Base-by-base conservation (phyloP, 2,113 vertebrate species). In the Petaurus breviceps region DNA sequence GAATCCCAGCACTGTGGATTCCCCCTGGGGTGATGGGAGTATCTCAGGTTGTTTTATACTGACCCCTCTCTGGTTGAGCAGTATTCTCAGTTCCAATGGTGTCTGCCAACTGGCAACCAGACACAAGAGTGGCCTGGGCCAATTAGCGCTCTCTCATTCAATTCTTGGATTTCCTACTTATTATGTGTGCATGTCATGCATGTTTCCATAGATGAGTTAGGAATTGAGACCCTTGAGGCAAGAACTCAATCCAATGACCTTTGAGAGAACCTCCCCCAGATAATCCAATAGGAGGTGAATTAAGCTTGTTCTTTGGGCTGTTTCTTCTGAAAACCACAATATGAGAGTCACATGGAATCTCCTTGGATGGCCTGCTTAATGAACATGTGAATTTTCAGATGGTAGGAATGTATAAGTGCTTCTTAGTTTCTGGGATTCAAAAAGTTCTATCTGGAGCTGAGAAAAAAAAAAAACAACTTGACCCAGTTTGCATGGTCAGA, bases 131-230 rank as follows among this genome's bases (percentile, higher is more conserved):
- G 51, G 51, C 93, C 94, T 94, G 89, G 96, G 57, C 90, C 94
- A 97, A 51, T 97, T 95, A 97, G 90, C 51, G 95, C 68, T 68
- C 89, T 97, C 97, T 90, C 94, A 94, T 93, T 93, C 91, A 94
- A n/a, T 92, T 54, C 16, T 94, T 93, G 49, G 51, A 92, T 77
- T 91, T 90, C 92, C n/a, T 96, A 54, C 90, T 24, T 92, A 49
- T 16, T 46, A 28, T 90, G 89, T 91, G 16, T 94, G 49, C 12
- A 89, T 96, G 93, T 11, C 28, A 92, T 90, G 61, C 10, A 57
- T 92, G 26, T 46, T 96, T 92, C 90, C 93, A 90, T 92, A 77
- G 57, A 95, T 91, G 54, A 93, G 49, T 51, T 90, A 3, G 55
- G 77, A 94, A 96, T 46, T n/a, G 46, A 84, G 89, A 28, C 43